Conservation (phyloP, 2,797 vertebrate species). For the Enteromius viviparus region DNA sequence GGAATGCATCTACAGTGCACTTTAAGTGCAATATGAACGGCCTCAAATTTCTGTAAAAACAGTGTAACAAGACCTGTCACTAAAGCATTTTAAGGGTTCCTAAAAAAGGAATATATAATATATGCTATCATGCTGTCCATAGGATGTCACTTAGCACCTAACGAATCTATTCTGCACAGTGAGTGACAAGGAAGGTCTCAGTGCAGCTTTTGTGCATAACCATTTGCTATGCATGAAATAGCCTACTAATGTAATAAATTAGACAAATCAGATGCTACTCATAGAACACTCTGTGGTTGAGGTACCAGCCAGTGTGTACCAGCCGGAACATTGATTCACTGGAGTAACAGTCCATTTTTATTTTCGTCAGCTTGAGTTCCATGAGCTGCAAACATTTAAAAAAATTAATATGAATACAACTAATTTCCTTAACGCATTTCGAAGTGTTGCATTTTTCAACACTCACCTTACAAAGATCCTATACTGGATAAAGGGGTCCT, state of each 20-base stretch:
- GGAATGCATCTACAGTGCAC: constrained; percentile 28
- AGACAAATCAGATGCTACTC: constrained; percentile 69
- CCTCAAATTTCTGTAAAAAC: constrained; percentile 16
- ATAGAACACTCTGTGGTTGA: constrained; percentile 67
- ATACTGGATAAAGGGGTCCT: constrained; percentile 82
- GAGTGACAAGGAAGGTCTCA: constrained; percentile 49
- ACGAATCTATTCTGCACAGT: constrained; percentile 48
- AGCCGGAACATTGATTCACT: constrained; percentile 24
- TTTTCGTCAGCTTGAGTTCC: constrained; percentile 37
- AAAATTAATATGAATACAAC: neutral
- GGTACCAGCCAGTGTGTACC: constrained; percentile 50
- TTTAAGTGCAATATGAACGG: constrained; percentile 24
- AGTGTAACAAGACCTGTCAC: constrained; percentile 5
- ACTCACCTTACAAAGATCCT: constrained; percentile 69
- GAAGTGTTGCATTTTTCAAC: neutral
- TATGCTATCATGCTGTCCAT: constrained; percentile 23
- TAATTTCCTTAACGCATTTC: neutral
- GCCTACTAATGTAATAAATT: constrained; percentile 74
- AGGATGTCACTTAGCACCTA: constrained; percentile 46
- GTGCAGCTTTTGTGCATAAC: constrained; percentile 49
- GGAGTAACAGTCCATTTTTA: constrained; percentile 53
- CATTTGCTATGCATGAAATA: constrained; percentile 41
- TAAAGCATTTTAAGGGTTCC: constrained; percentile 28
- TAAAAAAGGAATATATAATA: constrained; percentile 21
- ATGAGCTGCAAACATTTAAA: constrained; percentile 29